A percentile compares a stretch with the other conserved stretches of the same genome.
phyloP scores from a whole-genome alignment of 2,888 invertebrate species.

The Tetramorium bicarinatum region DNA sequence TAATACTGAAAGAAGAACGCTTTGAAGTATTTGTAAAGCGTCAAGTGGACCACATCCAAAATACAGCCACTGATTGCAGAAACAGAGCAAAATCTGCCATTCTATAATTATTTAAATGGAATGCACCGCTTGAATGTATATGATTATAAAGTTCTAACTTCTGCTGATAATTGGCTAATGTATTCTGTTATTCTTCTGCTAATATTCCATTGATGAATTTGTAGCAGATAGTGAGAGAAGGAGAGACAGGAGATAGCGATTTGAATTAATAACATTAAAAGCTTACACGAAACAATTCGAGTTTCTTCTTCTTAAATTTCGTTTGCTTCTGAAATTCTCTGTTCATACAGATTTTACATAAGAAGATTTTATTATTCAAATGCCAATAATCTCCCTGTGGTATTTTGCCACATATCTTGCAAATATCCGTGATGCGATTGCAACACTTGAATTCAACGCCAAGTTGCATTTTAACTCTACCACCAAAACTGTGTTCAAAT shows the following conservation, averaged over 20 bases:
- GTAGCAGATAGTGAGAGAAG: too few relatives aligned
- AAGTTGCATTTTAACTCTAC: constrained; percentile 84
- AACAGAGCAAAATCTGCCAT: too few relatives aligned
- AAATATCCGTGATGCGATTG: constrained; percentile 83
- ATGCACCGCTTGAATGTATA: too few relatives aligned
- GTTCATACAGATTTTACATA: constrained; percentile 86
- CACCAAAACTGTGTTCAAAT: constrained; percentile 86
- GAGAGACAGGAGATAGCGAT: neutral
- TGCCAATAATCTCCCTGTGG: constrained; percentile 87
- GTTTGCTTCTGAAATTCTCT: constrained; percentile 80
- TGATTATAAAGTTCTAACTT: too few relatives aligned
- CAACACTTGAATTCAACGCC: constrained; percentile 86
- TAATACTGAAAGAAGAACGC: too few relatives aligned
- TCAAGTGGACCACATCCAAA: too few relatives aligned
- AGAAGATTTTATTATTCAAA: constrained; percentile 81
- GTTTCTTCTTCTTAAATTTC: constrained; percentile 73
- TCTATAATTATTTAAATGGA: too few relatives aligned
- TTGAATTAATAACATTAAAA: constrained; percentile 2
- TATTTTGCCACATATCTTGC: constrained; percentile 84
- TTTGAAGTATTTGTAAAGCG: too few relatives aligned
- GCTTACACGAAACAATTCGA: constrained; percentile 62
- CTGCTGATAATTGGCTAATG: too few relatives aligned
- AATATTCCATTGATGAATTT: too few relatives aligned
- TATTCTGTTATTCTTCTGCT: too few relatives aligned
- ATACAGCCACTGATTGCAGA: too few relatives aligned